A percentile compares a stretch with the other conserved stretches of the same genome.
phyloP scores from a whole-genome alignment of 2,888 invertebrate species.

The Luperina testacea region DNA sequence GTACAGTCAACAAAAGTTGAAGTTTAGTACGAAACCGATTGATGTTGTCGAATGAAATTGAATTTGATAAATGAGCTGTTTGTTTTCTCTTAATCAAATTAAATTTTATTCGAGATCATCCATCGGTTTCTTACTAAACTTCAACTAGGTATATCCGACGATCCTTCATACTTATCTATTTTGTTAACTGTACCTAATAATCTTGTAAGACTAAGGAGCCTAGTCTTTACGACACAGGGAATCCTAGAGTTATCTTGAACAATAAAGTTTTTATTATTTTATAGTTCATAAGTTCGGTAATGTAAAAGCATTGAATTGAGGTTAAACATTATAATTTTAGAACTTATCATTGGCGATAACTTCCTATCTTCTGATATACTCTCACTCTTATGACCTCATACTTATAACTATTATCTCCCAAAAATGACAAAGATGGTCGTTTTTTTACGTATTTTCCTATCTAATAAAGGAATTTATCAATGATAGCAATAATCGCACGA shows the following conservation, averaged over 20 bases:
- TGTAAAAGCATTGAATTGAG: neutral
- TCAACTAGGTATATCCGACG: no score
- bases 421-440: neutral
- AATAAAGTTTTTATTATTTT: no score
- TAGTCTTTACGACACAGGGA: neutral
- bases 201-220: neutral
- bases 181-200: neutral
- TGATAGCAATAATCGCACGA: slow-evolving; percentile 39
- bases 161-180: no score
- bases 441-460: slow-evolving; percentile 5
- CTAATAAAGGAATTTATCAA: slow-evolving; percentile 16
- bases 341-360: neutral
- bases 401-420: neutral
- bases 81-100: no score
- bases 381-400: no score
- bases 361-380: neutral
- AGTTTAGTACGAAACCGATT: no score
- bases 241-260: neutral
- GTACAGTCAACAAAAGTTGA: neutral
- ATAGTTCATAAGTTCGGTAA: neutral
- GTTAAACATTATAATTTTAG: neutral
- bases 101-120: no score
- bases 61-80: no score
- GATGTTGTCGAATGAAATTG: no score
- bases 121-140: no score